Conservation (phyloP, 2,797 vertebrate genomes). For the Melanotaenia parkinsoni region DNA sequence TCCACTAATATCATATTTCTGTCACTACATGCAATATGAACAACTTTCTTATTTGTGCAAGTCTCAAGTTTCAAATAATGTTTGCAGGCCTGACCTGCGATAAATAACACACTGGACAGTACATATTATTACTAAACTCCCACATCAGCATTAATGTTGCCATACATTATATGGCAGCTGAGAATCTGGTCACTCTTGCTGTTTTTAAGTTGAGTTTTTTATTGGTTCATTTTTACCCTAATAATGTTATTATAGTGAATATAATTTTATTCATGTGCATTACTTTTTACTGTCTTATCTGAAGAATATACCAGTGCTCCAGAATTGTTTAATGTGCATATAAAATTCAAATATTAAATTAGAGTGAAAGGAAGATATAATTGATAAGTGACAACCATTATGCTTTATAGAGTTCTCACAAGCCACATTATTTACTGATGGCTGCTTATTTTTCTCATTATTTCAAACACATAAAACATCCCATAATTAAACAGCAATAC, state of each 20-base stretch:
- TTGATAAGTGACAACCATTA: background rate
- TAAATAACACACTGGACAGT: background rate
- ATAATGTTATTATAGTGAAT: background rate
- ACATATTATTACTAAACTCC: background rate
- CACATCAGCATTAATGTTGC: background rate
- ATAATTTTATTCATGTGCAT: background rate
- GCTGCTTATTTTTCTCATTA: conserved; percentile 21
- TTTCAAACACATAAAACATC: conserved; percentile 34
- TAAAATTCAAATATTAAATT: no score
- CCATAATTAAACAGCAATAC: conserved; percentile 37
- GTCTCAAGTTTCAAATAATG: background rate
- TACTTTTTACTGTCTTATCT: background rate
- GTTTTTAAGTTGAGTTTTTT: background rate
- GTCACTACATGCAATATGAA: background rate
- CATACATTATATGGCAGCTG: no score
- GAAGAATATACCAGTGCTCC: no score
- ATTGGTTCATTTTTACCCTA: background rate
- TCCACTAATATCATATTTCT: background rate
- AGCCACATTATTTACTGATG: background rate
- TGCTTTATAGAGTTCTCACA: background rate
- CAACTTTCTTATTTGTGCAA: background rate
- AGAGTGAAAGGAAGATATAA: background rate
- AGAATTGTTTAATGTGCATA: no score
- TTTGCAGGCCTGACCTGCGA: background rate
- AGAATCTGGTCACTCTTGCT: background rate